Base-by-base conservation (phyloP, 2,113 vertebrate species). In the Nannospalax galili region DNA sequence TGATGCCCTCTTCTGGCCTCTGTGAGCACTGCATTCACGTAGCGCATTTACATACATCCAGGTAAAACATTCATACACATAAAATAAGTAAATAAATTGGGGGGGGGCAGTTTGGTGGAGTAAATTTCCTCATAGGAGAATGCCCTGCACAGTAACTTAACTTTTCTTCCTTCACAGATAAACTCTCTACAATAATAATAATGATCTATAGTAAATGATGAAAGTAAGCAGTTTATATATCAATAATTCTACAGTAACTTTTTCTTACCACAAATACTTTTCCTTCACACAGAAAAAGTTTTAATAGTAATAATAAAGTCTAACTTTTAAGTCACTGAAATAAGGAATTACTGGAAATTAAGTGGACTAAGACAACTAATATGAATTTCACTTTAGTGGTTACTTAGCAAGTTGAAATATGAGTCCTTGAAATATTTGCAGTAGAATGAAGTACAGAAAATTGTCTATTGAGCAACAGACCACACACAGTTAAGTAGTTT, bases 371-470 rank as follows among this genome's bases (percentile, higher is more conserved):
- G 58, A 91, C 95, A 92, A 87, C 64, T 84, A 93, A 77, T 75
- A 20, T 78, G 56, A 92, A 24, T 87, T 96, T 32, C 12, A 65
- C 82, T 91, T 93, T 86, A 56, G 32, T 84, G n/a, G 69, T 92
- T 96, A 70, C 42, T 84, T 92, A 93, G 10, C 45, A 75, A 82
- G 69, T 86, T 94, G 32, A 92, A 35, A 74, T 95, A 45, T 20
- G 32, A 94, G 62, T 89, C 62, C 64, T 95, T 84, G 28, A 84
- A 77, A 84, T 94, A 89, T 60, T 93, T 89, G 7, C 45, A 70
- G 4, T 64, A 79, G 30, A 79, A 40, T 94, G n/a, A 74, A n/a
- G 10, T 93, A 62, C 45, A 42, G 24, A 80, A 40, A 87, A 84
- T 88, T 69, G 3, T 84, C 60, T 80, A 12, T 64, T 92, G 56